Conservation (phyloP, 2,113 vertebrate genomes). For the Lophochroa leadbeateri region DNA sequence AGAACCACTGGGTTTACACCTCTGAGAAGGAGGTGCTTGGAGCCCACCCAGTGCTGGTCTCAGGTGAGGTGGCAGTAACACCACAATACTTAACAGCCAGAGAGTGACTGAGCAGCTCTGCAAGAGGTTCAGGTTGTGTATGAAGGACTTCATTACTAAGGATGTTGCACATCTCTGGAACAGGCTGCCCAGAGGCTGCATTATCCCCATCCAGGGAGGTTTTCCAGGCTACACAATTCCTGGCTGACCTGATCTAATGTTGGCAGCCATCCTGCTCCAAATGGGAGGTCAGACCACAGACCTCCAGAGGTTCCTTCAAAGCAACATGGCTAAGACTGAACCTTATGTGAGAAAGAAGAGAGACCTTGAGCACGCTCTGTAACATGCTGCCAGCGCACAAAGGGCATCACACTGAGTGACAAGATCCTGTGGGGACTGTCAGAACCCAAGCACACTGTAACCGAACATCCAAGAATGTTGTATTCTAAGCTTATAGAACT, state of each 20-base stretch:
- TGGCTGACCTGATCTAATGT: rapidly evolving
- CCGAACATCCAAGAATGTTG: neutral
- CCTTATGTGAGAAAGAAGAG: neutral
- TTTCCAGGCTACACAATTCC: neutral
- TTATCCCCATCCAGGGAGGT: neutral
- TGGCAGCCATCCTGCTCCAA: neutral
- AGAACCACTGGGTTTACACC: neutral
- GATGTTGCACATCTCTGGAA: neutral
- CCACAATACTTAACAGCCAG: neutral
- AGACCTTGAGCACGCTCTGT: neutral
- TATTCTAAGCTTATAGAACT: neutral
- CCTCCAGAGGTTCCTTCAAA: neutral
- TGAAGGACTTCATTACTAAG: neutral
- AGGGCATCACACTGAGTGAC: neutral
- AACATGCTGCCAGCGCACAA: neutral
- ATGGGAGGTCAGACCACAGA: neutral
- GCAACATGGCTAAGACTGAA: neutral
- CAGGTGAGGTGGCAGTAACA: neutral
- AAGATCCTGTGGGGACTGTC: neutral
- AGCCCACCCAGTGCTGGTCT: neutral
- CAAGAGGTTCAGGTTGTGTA: neutral
- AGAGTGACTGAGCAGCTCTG: neutral
- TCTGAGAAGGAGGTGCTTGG: neutral
- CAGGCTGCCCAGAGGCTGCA: neutral
- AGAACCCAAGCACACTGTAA: neutral